Evolutionary conservation across 2,113 vertebrate genomes (phyloP), one percentile per base, ranked within the genome.

Genomic region (Orientallactaga bullata): DNA sequence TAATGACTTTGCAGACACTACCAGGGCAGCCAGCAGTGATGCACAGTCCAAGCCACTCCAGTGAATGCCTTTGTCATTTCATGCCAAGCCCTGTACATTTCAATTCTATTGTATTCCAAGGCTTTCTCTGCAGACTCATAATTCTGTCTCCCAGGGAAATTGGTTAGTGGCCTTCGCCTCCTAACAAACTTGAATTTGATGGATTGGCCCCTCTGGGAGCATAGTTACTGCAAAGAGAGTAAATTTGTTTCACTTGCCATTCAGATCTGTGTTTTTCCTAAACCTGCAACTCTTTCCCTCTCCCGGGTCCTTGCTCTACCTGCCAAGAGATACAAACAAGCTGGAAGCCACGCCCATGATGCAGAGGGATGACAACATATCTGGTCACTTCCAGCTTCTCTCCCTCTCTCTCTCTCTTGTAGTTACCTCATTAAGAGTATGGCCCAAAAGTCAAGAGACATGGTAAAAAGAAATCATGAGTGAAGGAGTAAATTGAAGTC

Each of bases 221-320:
- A 35, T n/a, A 81, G 55, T 69, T 55, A 74, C 89, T 60, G 42
- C 30, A 51, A 42, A 77, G 47, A 88, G 82, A 89, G 91, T 85
- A 80, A 66, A 95, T 94, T 74, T 89, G 94, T 78, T 95, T 88
- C 1, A 0, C 77, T 94, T 90, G 32, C 87, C 84, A 73, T 93
- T 94, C 94, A 94, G 23, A 87, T 55, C 68, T 84, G 58, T 76
- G 63, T 42, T 76, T 69, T 79, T 35, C 16, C 11, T 63, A 72
- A 76, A 35, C 37, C 90, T 92, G 55, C 60, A 15, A 51, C 4
- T 39, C 42, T 26, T 69, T 58, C 55, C 15, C 9, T 72, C 17
- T 82, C 74, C 32, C 60, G 66, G 42, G n/a, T n/a, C 30, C 28
- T 32, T 2, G 11, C 65, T 17, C 0, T 16, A 1, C 78, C 86